Evolutionary conservation across 2,797 vertebrate species (phyloP), one percentile per base, ranked within the genome.

Genomic region (Sciaenops ocellatus): DNA sequence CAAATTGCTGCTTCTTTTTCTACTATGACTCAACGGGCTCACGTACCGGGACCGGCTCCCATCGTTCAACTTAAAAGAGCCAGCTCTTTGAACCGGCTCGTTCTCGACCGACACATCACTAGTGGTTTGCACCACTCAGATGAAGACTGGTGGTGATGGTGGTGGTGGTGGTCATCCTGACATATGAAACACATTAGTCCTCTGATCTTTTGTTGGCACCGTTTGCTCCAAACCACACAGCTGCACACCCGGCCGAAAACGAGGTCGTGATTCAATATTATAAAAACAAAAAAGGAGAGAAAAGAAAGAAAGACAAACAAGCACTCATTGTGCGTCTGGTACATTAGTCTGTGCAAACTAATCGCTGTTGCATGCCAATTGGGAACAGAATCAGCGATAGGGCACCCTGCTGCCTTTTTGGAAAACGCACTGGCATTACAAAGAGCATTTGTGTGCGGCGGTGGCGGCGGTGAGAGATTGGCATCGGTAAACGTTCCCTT

Each of bases 371-470:
- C 85, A 84, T 89, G 90, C 92, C 93, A 93, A 90, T 50, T 91
- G 91, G 92, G 88, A 91, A 87, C 78, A 84, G 87, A 87, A 85
- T 90, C 91, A 84, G 86, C 60, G 89, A 91, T 84, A 76, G 85
- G 80, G 84, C 86, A 79, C 79, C 85, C 90, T 74, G 87, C 85
- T 90, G 87, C 84, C 87, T 90, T 90, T 38, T 90, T 83, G 73
- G 86, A 87, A 88, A 87, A 84, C 59, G 65, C 47, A 69, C 79
- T 63, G 84, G 81, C 88, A 71, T 87, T 20, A 92, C 91, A 92
- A 92, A 93, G 92, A 87, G 78, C 81, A 87, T 89, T 93, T 93
- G 90, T 93, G 78, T 87, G 88, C 17, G 79, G 87, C 34, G 8
- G 34, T 34, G 30, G 30, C 30, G 6, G 34, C 56, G 38, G 77